Evolutionary conservation across 2,797 vertebrate genomes (phyloP).

Genomic region (Neoniphon sammara): DNA sequence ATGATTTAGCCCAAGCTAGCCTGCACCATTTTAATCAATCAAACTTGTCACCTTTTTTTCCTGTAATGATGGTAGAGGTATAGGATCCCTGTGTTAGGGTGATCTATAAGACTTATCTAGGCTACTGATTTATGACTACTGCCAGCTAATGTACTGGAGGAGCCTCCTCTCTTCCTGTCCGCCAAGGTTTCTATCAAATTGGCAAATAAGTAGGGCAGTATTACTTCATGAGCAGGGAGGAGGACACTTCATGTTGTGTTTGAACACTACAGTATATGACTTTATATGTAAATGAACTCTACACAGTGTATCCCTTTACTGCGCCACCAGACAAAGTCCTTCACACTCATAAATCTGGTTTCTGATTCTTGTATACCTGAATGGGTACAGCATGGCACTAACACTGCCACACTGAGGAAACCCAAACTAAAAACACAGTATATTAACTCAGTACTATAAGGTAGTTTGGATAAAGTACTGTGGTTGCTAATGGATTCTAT

Average conservation of each 20-base stretch:
- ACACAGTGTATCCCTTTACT: slow-evolving; percentile 13
- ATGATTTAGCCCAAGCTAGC: slow-evolving; percentile 94
- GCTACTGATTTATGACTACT: slow-evolving; percentile 88
- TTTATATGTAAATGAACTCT: slow-evolving; percentile 37
- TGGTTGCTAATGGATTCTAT: slow-evolving; percentile 8
- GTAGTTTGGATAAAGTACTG: slow-evolving; percentile 13
- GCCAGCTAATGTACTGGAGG: slow-evolving; percentile 77
- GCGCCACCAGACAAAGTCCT: slow-evolving; percentile 13
- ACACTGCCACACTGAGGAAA: neutral
- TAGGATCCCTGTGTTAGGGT: slow-evolving; percentile 88
- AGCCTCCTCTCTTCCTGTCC: slow-evolving; percentile 68
- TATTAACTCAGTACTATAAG: neutral
- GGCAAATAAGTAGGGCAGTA: slow-evolving; percentile 77
- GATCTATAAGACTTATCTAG: slow-evolving; percentile 91
- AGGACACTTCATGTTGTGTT: slow-evolving; percentile 44
- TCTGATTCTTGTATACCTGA: neutral
- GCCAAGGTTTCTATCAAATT: slow-evolving; percentile 79
- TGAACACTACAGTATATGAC: slow-evolving; percentile 33
- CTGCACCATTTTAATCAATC: slow-evolving; percentile 97
- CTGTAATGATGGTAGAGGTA: slow-evolving; percentile 92
- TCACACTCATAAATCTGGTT: neutral
- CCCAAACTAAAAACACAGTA: neutral
- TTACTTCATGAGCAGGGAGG: slow-evolving; percentile 62
- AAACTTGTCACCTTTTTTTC: slow-evolving; percentile 89
- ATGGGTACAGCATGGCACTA: neutral